Conservation (phyloP, 1,140 invertebrate species). For the Trichogramma pretiosum region DNA sequence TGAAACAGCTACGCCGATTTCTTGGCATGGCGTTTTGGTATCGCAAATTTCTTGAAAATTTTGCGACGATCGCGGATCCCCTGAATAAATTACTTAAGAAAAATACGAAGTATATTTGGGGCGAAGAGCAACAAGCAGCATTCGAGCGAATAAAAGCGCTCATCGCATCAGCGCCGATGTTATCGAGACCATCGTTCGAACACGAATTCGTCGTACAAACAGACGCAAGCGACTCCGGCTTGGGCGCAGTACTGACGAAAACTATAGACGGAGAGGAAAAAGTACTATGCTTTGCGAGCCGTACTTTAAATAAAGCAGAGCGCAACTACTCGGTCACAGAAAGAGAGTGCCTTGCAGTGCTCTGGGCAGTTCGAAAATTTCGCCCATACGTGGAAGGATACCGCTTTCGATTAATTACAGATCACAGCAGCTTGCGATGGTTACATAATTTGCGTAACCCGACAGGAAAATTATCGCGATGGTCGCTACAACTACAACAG, state of each 20-base stretch:
- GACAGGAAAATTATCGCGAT: neutral
- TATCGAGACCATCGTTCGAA: neutral
- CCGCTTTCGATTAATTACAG: neutral
- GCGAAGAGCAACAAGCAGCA: neutral
- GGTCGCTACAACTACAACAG: constrained; percentile 24
- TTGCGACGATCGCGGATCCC: neutral
- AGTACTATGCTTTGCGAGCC: neutral
- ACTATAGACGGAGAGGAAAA: neutral
- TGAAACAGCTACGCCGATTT: constrained; percentile 4
- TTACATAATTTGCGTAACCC: neutral
- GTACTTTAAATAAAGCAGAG: neutral
- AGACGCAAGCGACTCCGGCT: neutral
- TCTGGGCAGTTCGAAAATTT: too few species aligned
- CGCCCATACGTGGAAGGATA: neutral
- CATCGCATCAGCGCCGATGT: neutral
- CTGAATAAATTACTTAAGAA: neutral
- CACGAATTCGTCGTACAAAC: neutral
- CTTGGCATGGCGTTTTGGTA: neutral
- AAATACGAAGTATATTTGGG: neutral
- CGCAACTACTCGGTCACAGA: neutral
- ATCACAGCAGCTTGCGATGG: neutral
- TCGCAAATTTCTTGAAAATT: neutral
- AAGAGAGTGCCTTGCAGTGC: too few species aligned
- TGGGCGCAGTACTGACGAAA: neutral
- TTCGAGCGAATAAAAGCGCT: neutral